These are phyloP conservation scores for Euclidia mi DNA, from an alignment of 2,888 invertebrate species.

Conservation along the genomic window DNA sequence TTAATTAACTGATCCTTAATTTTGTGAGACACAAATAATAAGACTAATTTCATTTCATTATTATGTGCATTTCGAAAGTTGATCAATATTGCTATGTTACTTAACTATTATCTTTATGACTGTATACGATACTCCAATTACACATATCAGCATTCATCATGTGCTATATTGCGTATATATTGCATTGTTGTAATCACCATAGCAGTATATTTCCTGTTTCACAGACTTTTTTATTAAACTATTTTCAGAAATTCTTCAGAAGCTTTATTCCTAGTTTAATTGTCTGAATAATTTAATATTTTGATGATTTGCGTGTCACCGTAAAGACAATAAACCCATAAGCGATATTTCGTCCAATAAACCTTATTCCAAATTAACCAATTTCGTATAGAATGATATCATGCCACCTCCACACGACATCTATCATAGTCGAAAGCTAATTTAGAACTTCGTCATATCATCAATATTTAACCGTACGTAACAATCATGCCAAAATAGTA, in stretches of 20 bases:
- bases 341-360: neutral
- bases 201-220: conserved; percentile 21
- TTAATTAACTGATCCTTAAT: neutral
- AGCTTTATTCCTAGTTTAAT: neutral
- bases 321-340: neutral
- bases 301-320: neutral
- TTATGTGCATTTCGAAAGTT: conserved; percentile 29
- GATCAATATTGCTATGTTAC: conserved; percentile 26
- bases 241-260: neutral
- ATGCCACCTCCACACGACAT: conserved; percentile 3
- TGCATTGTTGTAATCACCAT: conserved; percentile 32
- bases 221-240: conserved; percentile 5
- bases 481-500: neutral
- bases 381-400: neutral
- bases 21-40: neutral
- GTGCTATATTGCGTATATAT: conserved; percentile 33
- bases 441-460: conserved; percentile 6
- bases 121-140: conserved; percentile 37
- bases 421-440: neutral
- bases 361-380: neutral
- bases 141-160: conserved; percentile 25
- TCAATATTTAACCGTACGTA: conserved; percentile 4
- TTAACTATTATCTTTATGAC: conserved; percentile 32
- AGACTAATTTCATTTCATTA: conserved; percentile 17
- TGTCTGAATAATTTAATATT: conserved; percentile 1